Percentiles rank a stretch among this genome's conserved stretches.
Conservation (phyloP, 2,113 vertebrate species). For the Smithornis capensis region DNA sequence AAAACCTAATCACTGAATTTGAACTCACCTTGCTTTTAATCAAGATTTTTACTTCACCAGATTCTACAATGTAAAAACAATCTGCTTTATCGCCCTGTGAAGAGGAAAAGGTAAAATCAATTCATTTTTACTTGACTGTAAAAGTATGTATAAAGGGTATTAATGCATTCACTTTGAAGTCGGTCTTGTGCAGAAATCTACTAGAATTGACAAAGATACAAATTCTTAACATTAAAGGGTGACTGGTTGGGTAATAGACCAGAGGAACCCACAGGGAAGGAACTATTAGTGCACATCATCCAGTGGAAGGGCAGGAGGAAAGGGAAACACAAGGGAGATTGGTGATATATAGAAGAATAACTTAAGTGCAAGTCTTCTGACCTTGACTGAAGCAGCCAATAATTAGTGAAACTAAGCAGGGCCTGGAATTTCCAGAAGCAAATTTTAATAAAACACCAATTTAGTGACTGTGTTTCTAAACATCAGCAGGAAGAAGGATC, state of each 20-base stretch:
- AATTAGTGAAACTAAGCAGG: background rate
- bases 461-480: background rate
- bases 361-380: background rate
- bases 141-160: background rate
- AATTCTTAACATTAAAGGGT: background rate
- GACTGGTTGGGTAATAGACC: background rate
- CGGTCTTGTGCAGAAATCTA: background rate
- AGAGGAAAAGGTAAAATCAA: background rate
- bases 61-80: slow-evolving; percentile 94
- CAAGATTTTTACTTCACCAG: slow-evolving; percentile 94
- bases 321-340: background rate
- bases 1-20: background rate
- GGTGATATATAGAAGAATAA: background rate
- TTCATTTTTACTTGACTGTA: background rate
- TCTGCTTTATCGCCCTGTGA: slow-evolving; percentile 92
- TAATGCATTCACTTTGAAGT: background rate
- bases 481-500: background rate
- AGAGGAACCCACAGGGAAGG: background rate
- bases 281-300: background rate
- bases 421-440: background rate
- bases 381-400: background rate
- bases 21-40: slow-evolving; percentile 83
- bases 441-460: background rate
- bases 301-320: background rate
- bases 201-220: background rate